Percentiles rank a stretch among this genome's conserved stretches.
Conservation (phyloP, 2,797 vertebrate genomes). For the Gymnoscopelus braueri region DNA sequence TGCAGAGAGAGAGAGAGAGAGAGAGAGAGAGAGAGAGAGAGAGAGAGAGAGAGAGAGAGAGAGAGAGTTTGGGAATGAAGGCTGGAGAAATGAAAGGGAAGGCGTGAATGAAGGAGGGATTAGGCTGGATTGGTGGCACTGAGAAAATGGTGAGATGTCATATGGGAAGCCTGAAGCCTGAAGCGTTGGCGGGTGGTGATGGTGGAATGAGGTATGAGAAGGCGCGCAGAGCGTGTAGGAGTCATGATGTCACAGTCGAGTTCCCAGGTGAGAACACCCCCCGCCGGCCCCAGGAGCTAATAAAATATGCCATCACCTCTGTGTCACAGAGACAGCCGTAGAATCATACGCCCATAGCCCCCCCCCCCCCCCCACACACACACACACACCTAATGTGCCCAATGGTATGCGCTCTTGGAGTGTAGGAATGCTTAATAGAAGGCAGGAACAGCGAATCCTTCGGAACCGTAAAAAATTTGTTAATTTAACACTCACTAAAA, state of each 20-base stretch:
- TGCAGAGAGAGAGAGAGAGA: constrained; percentile 33
- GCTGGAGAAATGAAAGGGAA: neutral
- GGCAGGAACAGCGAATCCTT: constrained; percentile 31
- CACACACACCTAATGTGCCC: neutral
- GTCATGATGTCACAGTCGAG: constrained; percentile 54
- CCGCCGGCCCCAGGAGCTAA: constrained; percentile 42
- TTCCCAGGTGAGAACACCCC: constrained; percentile 54
- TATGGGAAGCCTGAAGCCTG: no score
- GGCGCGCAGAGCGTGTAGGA: constrained; percentile 46
- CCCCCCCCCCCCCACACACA: neutral
- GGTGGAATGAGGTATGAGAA: constrained; percentile 44
- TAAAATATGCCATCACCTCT: constrained; percentile 60
- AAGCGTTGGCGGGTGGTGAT: constrained; percentile 11
- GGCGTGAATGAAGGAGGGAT: constrained; percentile 51
- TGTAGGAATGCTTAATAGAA: constrained; percentile 30
- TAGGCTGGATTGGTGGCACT: constrained; percentile 24
- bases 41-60: constrained; percentile 24
- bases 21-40: neutral
- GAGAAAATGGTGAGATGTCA: no score
- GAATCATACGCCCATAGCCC: constrained; percentile 46
- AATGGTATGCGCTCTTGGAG: constrained; percentile 22
- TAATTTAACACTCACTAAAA: no score
- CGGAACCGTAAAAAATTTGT: constrained; percentile 29
- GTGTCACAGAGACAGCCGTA: constrained; percentile 51
- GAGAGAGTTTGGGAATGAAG: constrained; percentile 35